These are phyloP conservation scores for Nycticryphes semicollaris DNA, from an alignment of 2,113 vertebrate species.

Conservation along the genomic window DNA sequence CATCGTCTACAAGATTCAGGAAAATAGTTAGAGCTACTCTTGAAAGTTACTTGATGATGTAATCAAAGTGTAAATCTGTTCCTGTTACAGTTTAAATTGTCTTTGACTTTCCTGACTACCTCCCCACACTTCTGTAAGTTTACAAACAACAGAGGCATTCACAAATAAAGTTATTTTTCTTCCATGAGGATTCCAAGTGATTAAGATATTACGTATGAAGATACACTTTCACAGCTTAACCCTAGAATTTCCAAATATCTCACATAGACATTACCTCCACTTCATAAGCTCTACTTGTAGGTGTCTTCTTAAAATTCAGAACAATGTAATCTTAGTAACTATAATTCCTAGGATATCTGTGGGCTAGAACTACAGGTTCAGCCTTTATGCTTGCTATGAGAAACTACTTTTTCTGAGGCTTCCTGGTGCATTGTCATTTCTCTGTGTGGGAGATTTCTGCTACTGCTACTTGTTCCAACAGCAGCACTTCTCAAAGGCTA, in stretches of 20 bases:
- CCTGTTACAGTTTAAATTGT: not conserved
- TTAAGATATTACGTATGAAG: not conserved
- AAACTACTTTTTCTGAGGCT: not conserved
- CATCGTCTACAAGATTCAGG: not conserved
- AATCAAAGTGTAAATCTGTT: not conserved
- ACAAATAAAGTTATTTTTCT: not conserved
- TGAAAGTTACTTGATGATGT: not conserved
- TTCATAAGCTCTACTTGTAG: not conserved
- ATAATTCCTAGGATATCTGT: not conserved
- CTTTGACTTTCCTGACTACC: not conserved
- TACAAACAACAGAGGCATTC: not conserved
- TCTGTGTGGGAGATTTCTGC: not conserved
- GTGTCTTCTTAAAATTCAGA: not conserved
- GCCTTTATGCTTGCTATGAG: not conserved
- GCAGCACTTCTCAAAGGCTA: not conserved
- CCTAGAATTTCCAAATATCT: not conserved
- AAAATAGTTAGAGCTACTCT: not conserved
- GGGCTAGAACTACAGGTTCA: not conserved
- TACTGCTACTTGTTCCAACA: not conserved
- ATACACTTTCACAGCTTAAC: not conserved
- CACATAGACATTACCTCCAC: rapidly evolving
- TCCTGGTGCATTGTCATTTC: not conserved
- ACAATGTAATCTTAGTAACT: not conserved
- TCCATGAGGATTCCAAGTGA: not conserved
- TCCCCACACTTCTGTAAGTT: not conserved